Base-by-base conservation (phyloP, 2,888 invertebrate species). In the Luffia ferchaultella region DNA sequence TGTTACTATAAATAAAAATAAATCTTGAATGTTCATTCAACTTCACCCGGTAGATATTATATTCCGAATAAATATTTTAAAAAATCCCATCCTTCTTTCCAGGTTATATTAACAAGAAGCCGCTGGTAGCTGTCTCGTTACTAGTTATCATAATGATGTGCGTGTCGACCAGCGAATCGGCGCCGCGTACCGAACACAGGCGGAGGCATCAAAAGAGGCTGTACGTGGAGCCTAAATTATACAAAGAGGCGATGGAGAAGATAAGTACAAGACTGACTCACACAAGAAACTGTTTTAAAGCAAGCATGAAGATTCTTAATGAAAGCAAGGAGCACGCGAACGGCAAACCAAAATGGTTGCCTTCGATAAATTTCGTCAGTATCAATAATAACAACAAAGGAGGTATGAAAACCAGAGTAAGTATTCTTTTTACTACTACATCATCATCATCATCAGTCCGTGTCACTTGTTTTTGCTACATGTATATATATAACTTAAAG, bases 31-130 rank as follows among this genome's bases (percentile, higher is more conserved):
- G n/a, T n/a, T n/a, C n/a, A n/a, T n/a, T n/a, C n/a, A n/a, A n/a
- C n/a, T n/a, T n/a, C n/a, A n/a, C n/a, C 30, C 30, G 30, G 30
- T 30, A 30, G 5, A 12, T 30, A 30, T 30, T 30, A 30, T 30
- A 7, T 7, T 30, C 30, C 12, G 5, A 12, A 12, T 30, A 12
- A n/a, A n/a, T n/a, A n/a, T n/a, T n/a, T n/a, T n/a, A 30, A 30
- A 30, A 7, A 30, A 30, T 12, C 30, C 30, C 30, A 30, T 66
- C 60, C 59, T 52, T 80, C 77, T 67, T 76, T 77, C 1, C 79
- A 83, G 83, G 75, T 80, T 80, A 30, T 30, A 30, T 80, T 76
- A 70, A 77, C 68, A 83, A 78, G 76, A 82, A 74, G 80, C 80
- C 82, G 68, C 74, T 82, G 72, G 73, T 80, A 73, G 82, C 79